Evolutionary conservation across 2,797 vertebrate genomes (phyloP), one percentile per base, ranked within the genome.

Genomic region (Chromis chromis): DNA sequence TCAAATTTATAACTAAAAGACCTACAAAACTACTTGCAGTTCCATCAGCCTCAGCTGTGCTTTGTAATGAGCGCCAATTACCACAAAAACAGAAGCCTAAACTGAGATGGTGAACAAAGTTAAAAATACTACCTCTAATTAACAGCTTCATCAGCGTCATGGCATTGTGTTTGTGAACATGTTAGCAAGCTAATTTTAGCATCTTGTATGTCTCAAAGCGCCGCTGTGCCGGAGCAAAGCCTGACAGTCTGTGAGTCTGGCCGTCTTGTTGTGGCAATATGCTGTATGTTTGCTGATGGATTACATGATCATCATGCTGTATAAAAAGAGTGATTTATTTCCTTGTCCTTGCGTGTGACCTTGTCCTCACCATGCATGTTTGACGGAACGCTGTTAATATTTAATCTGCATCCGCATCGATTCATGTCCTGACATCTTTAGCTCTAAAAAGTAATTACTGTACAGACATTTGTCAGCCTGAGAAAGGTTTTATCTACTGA

Each of bases 341-440:
- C 24, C 44, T 52, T 63, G 46, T 68, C 66, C 36, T 57, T 70
- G 56, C 40, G 36, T 74, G 65, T 65, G 60, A 52, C 19, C 22
- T 39, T 10, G 52, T 78, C 19, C 21, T 36, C 1, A 28, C 14
- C n/a, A 8, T n/a, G 14, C 42, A 36, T 55, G 25, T 62, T n/a
- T 21, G 13, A 59, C 31, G 24, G 36, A 59, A 21, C 11, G 11
- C 27, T 53, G 57, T 53, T 65, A 58, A 73, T 60, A 50, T 65
- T 74, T 62, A 76, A 55, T 74, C 52, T 70, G 21, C 21, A 14
- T 11, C 57, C 62, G 62, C 36, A 12, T 55, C n/a, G 16, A 61
- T 21, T 22, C 17, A 48, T 11, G 16, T 64, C 36, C 25, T 65
- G 46, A 24, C 46, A 52, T 28, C 13, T 68, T 22, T 3, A 44